Evolutionary conservation across 2,113 vertebrate species (phyloP).

Genomic region (Electrona antarctica): DNA sequence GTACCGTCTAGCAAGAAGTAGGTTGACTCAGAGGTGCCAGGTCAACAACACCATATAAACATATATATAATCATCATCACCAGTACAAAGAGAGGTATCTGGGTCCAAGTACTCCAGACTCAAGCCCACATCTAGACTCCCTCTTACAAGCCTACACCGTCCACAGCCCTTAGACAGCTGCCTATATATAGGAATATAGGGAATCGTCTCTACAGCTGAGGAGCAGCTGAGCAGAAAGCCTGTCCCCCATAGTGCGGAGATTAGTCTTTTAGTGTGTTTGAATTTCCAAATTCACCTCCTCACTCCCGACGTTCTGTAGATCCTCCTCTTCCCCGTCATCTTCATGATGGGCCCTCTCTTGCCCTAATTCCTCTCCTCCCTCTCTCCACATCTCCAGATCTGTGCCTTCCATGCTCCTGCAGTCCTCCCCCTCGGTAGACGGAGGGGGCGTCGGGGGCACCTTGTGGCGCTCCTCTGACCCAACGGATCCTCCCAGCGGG

Average conservation of each 20-base stretch:
- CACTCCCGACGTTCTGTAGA: neutral
- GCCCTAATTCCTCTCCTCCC: conserved; percentile 39
- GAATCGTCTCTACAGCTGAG: no score
- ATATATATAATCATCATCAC: no score
- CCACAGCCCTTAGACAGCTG: no score
- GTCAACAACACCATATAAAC: no score
- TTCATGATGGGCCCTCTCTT: neutral
- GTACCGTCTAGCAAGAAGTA: no score
- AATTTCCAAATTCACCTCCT: conserved; percentile 35
- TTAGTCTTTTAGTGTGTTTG: no score
- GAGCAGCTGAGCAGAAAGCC: neutral
- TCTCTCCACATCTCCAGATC: conserved; percentile 70
- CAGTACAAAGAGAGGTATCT: no score
- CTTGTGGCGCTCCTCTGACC: conserved; percentile 66
- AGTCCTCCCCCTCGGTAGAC: conserved; percentile 77
- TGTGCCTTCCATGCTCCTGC: conserved; percentile 69
- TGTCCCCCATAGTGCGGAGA: neutral
- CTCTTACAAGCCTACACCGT: no score
- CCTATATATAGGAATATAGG: no score
- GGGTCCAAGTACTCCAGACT: no score
- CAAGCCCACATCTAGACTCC: no score
- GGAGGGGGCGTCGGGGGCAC: conserved; percentile 77
- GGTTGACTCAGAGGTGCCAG: no score
- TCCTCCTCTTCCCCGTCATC: conserved; percentile 5
- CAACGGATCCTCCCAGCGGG: conserved; percentile 67